These are phyloP conservation scores for Fissipunctia ypsillon DNA, from an alignment of 2,888 invertebrate genomes.

Conservation along the genomic window DNA sequence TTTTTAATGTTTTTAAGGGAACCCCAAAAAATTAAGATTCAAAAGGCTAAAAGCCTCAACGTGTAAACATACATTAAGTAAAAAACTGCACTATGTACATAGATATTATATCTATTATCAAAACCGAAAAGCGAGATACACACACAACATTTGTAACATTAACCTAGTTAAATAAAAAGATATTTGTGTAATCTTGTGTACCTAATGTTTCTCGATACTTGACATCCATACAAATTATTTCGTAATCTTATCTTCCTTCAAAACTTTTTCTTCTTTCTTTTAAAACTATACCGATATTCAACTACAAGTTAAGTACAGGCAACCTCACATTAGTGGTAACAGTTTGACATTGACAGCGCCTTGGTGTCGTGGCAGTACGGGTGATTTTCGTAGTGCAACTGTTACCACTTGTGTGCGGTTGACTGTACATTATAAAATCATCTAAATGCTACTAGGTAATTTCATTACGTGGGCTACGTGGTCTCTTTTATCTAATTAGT, in stretches of 20 bases:
- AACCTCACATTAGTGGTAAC: too few species aligned
- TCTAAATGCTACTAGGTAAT: neutral
- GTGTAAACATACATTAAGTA: neutral
- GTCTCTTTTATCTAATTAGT: neutral
- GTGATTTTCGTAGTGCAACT: too few species aligned
- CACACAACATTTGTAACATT: neutral
- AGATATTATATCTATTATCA: neutral
- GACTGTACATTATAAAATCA: neutral
- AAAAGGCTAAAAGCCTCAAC: too few species aligned
- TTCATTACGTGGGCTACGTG: neutral
- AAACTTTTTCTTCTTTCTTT: neutral
- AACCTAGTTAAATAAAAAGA: constrained; percentile 37
- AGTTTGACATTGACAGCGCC: too few species aligned
- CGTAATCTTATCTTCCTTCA: constrained; percentile 23
- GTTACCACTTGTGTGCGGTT: too few species aligned
- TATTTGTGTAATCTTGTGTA: too few species aligned
- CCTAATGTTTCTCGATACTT: constrained; percentile 28
- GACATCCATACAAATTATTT: constrained; percentile 47
- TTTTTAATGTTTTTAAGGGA: too few species aligned
- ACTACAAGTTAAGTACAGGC: neutral
- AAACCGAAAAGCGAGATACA: neutral
- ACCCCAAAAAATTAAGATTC: too few species aligned
- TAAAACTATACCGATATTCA: neutral
- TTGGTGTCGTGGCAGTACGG: too few species aligned
- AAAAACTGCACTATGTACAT: too few species aligned